Percentiles rank a stretch among this genome's conserved stretches.
These are phyloP conservation scores for Microplitis mediator DNA, from an alignment of 1,140 invertebrate species.

Conservation along the genomic window DNA sequence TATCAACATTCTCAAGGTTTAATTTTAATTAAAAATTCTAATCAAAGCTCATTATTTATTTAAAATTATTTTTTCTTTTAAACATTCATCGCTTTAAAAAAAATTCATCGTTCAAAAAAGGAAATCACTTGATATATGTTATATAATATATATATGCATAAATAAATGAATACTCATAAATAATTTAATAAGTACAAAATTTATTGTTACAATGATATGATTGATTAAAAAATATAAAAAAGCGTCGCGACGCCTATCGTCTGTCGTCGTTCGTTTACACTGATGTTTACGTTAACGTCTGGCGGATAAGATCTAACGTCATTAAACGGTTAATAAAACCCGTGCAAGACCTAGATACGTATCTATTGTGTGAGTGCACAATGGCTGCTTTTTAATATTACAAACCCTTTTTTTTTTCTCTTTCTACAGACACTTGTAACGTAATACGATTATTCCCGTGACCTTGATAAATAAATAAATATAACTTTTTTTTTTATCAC, in stretches of 20 bases:
- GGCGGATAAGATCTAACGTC: constrained; percentile 43
- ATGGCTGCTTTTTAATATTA: constrained; percentile 34
- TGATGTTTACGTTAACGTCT: constrained; percentile 46
- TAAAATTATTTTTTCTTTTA: no score
- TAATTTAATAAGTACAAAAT: no score
- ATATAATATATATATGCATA: no score
- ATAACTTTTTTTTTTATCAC: no score
- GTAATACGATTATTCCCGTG: neutral
- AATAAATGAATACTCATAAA: no score
- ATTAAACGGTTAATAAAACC: constrained; percentile 52
- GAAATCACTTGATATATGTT: no score
- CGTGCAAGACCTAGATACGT: constrained; percentile 47
- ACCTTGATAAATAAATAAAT: no score
- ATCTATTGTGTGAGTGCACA: constrained; percentile 47
- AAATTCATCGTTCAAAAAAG: no score
- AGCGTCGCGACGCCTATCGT: neutral
- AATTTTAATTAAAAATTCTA: no score
- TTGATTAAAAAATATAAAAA: neutral
- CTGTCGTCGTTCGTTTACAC: neutral
- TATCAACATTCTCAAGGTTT: no score
- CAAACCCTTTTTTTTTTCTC: neutral
- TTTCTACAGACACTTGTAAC: neutral
- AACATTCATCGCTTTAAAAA: no score
- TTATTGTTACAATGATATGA: neutral
- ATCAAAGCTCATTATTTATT: no score